Base-by-base conservation (phyloP, 2,797 vertebrate species). In the Bufotes viridis region DNA sequence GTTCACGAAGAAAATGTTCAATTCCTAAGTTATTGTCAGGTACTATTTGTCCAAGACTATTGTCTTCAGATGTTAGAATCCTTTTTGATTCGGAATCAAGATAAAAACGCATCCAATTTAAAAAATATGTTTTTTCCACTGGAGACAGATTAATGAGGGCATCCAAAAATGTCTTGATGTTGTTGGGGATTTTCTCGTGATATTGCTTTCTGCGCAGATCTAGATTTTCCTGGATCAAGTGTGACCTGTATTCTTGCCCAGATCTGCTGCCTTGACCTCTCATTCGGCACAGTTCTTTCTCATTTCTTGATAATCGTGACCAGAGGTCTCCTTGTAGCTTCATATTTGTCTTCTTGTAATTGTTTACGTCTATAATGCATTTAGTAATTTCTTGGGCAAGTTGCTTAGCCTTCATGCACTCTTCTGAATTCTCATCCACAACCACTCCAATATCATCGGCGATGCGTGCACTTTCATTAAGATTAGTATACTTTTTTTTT, bases 1-100 rank as follows among this genome's bases (percentile, higher is more conserved):
- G 94, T 89, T 97, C 96, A 75, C 96, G 94, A 67, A 97, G 87
- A 87, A 97, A 97, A 90, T 97, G 96, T 82, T 97, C 96, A 86
- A 96, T 94, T 0, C 94, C 94, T 29, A 97, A 90, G 34, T 82
- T 88, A 60, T 83, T 93, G 13, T 89, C 93, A 86, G 94, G 94
- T 24, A 95, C 55, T 8, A 63, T 22, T 67, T 94, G 0, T 92
- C 87, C 83, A 65, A 90, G 0, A 94, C 93, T 26, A 95, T 87
- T 2, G 90, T 72, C 75, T 90, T 82, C 0, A 95, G 90, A 1
- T 92, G 69, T n/a, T 6, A 87, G 22, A 61, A 75, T 74, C 1
- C 53, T 87, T 49, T 78, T 80, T 20, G 55, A 24, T 22, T 70
- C 34, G 7, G 5, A 22, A 87, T 87, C 78, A 72, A 87, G 85